These are phyloP conservation scores for Trissolcus japonicus DNA, from an alignment of 2,888 invertebrate genomes.

Conservation along the genomic window DNA sequence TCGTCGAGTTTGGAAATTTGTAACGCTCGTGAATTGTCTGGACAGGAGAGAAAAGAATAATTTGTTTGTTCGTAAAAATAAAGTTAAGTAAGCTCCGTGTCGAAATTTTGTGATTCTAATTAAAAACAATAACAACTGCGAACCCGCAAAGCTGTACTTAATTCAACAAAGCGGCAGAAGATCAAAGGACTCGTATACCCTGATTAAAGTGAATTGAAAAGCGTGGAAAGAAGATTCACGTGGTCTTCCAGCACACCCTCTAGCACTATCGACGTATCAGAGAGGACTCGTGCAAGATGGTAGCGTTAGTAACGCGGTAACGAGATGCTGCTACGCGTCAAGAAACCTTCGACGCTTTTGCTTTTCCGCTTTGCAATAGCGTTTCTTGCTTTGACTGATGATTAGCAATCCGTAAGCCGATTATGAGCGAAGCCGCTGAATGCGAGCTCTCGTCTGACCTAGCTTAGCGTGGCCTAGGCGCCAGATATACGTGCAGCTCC, in stretches of 20 bases:
- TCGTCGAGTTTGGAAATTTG: too few relatives aligned
- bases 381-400: conserved; percentile 66
- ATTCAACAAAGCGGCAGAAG: conserved; percentile 18
- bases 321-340: conserved; percentile 46
- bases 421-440: conserved; percentile 69
- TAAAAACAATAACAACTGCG: conserved; percentile 33
- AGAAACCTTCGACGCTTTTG: conserved; percentile 39
- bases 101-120: conserved; percentile 12
- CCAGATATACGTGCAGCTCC: conserved; percentile 24
- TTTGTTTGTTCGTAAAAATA: too few relatives aligned
- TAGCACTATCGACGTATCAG: conserved; percentile 9
- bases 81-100: too few relatives aligned
- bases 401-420: conserved; percentile 75
- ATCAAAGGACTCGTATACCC: conserved; percentile 29
- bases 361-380: conserved; percentile 38
- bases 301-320: conserved; percentile 44
- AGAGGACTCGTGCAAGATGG: conserved; percentile 27
- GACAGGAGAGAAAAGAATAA: too few relatives aligned
- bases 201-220: conserved; percentile 48
- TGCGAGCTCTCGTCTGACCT: conserved; percentile 64
- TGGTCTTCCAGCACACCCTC: conserved; percentile 29
- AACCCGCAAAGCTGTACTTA: conserved; percentile 2
- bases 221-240: conserved; percentile 40
- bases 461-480: conserved; percentile 57
- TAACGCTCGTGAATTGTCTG: too few relatives aligned